Evolutionary conservation across 2,113 vertebrate species (phyloP), one percentile per base, ranked within the genome.

Genomic region (Rhagologus leucostigma): DNA sequence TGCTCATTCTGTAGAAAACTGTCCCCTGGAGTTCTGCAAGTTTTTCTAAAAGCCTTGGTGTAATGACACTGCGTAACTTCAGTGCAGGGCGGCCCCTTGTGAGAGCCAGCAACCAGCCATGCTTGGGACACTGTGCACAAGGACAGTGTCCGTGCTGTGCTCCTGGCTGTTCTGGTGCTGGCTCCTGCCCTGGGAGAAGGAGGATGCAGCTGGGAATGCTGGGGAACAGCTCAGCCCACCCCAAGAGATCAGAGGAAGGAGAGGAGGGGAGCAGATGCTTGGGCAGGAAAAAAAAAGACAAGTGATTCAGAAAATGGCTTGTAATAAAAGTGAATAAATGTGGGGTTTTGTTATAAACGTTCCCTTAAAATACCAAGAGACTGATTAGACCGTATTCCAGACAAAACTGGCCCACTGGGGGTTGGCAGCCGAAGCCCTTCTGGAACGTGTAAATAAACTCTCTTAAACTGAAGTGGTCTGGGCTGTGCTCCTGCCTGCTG

Each of bases 311-410:
- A 77, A 94, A 94, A 89, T 0, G 32, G 21, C 65, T 89, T 62
- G 64, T 81, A 82, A 69, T 78, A 83, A 67, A 91, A 94, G 50
- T 60, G 77, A 94, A 94, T 60, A 89, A 76, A 52, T 46, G 70
- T 64, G n/a, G 3, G 32, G 5, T 7, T 79, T 89, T 63, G 27
- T 82, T 81, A 46, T 16, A 89, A 95, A 82, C 59, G 49, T 91
- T 94, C 78, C 5, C 76, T 93, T 93, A 53, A 87, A 91, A 94
- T 95, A 90, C 81, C 89, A 94, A 79, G 82, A 88, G 78, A 39
- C 50, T 94, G 87, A 77, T 85, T 82, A 97, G 84, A 85, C 18
- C 37, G 27, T 16, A 12, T 73, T 96, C 70, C 89, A 97, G 93
- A 83, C 89, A 94, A 65, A 94, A 87, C 70, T 63, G 7, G 26